These are phyloP conservation scores for Plecturocebus donacophilus DNA, from an alignment of 2,113 vertebrate genomes.

Conservation along the genomic window DNA sequence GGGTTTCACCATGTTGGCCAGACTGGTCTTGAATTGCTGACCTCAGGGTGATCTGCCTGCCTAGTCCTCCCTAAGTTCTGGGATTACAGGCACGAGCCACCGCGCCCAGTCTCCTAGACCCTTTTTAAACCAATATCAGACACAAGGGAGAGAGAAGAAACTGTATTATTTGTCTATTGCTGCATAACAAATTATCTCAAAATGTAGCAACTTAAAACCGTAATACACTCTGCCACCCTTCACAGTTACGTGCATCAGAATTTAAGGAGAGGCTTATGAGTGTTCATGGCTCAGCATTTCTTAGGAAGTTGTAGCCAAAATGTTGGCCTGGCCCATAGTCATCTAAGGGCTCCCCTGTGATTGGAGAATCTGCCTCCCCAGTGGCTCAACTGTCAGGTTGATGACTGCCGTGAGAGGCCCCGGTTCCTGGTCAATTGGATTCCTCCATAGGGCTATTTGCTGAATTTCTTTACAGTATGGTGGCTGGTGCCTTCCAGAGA, in stretches of 20 bases:
- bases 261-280: background rate
- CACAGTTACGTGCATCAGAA: background rate
- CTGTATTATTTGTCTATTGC: background rate
- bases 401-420: background rate
- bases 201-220: background rate
- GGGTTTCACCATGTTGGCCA: no score
- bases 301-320: background rate
- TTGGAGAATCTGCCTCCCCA: background rate
- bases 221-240: background rate
- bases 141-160: background rate
- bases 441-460: background rate
- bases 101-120: accelerated
- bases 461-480: background rate
- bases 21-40: no score
- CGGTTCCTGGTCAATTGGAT: accelerated
- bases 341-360: background rate
- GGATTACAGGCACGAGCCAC: no score
- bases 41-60: no score
- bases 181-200: background rate
- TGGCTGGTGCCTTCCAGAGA: background rate
- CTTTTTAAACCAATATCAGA: background rate
- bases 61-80: no score
- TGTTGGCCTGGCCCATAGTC: background rate
- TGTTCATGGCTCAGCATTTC: background rate
- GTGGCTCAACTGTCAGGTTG: accelerated